Base-by-base conservation (phyloP, 2,113 vertebrate genomes). In the Helogale parvula region DNA sequence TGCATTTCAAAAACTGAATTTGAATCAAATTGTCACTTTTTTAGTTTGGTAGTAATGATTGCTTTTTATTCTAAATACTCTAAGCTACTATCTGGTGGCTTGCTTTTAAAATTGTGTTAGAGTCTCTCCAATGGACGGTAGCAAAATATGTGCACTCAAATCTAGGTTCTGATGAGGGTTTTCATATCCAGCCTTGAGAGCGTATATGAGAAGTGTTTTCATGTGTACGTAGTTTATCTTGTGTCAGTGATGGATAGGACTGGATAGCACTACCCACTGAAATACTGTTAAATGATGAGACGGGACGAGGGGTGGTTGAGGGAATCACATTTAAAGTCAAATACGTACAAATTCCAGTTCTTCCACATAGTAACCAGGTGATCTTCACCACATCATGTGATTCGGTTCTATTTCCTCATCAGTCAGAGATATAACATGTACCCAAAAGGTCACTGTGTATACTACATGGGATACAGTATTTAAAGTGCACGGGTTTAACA, bases 1-100 rank as follows among this genome's bases (percentile, higher is more conserved):
- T 85, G 0, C 72, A 31, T 95, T 98, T 97, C 29, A 97, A 63
- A 98, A 97, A 87, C 80, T 52, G 54, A 89, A 95, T 89, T 66
- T 72, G 71, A 94, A 92, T 74, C 29, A 33, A 0, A 90, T 93
- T 87, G 38, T 63, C 52, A 38, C 41, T 95, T 80, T 98, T 96
- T 84, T 63, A 11, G 77, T 25, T 52, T 82, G 11, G 25, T 93
- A 45, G 74, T 60, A 94, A 50, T 79, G 27, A 95, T 94, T 97
- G 57, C 10, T 76, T 97, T 41, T 95, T 69, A 94, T 97, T 98
- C 79, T 88, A 81, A 25, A 77, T 92, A 88, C 38, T 95, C 45
- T 47, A 76, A 71, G 71, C 3, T 12, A 0, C 88, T 81, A 50
- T 85, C 45, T 10, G 0, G 15, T 69, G 9, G 16, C 89, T 93